Percentiles rank a stretch among this genome's conserved stretches.
Conservation (phyloP, 2,888 invertebrate genomes). For the Pteria penguin region DNA sequence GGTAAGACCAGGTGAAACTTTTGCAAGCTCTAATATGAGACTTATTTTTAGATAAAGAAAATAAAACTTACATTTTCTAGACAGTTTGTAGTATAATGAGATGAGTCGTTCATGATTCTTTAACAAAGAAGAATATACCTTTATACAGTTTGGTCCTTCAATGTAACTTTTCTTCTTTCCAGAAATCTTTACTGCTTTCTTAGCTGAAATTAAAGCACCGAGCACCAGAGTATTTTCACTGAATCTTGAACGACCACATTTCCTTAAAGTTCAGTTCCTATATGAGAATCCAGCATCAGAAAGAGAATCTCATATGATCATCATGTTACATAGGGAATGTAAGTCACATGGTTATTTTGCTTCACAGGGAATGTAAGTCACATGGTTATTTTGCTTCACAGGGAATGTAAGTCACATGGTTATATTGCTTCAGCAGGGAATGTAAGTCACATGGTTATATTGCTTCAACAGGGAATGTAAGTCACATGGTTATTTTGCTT, state of each 20-base stretch:
- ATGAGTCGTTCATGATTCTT: no score
- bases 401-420: neutral
- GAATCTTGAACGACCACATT: slow-evolving; percentile 70
- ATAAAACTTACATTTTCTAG: no score
- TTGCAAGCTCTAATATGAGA: no score
- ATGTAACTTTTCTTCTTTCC: slow-evolving; percentile 20
- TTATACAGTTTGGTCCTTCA: neutral
- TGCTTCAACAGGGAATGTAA: no score
- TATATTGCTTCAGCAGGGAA: neutral
- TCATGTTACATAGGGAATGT: slow-evolving; percentile 77
- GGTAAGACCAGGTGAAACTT: no score
- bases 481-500: no score
- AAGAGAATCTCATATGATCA: slow-evolving; percentile 71
- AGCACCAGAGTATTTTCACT: slow-evolving; percentile 73
- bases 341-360: slow-evolving; percentile 50
- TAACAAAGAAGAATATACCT: no score
- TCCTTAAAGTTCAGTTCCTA: slow-evolving; percentile 76
- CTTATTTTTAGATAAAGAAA: no score
- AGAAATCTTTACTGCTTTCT: slow-evolving; percentile 71
- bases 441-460: no score
- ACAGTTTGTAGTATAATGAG: no score
- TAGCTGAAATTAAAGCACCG: slow-evolving; percentile 71
- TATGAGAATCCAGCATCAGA: slow-evolving; percentile 60
- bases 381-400: neutral
- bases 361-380: neutral